Base-by-base conservation (phyloP, 1,140 invertebrate genomes). In the Drosophila ironensis region DNA sequence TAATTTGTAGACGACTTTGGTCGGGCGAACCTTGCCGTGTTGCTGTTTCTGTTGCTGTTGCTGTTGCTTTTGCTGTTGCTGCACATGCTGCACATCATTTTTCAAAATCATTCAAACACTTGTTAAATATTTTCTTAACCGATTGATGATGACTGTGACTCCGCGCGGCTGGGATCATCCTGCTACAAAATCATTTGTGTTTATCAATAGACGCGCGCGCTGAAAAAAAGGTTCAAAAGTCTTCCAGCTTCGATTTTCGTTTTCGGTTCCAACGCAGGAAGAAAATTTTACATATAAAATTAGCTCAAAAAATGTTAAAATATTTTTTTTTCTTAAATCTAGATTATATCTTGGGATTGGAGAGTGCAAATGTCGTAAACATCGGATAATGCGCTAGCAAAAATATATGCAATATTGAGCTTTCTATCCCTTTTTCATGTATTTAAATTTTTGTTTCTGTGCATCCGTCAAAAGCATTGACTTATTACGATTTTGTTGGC, bases 71-170 rank as follows among this genome's bases (percentile, higher is more conserved):
- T 54, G 44, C 38, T 69, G 48, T 51, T 67, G 54, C 44, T 72
- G 77, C 77, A 76, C 72, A 75, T 71, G 71, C 76, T 76, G 72
- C 78, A 80, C 81, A 86, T 86, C 81, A 86, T 86, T 86, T 86
- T 86, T 86, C 81, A 86, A 86, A 86, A 86, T 86, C 81, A 86
- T 86, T 86, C 81, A 86, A 87, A 86, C 81, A 86, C 81, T 86
- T 86, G 81, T 87, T 86, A 86, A 86, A 86, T 86, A 86, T 86
- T 86, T 86, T 86, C 81, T 87, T 86, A 86, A 81, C 81, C 81
- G 81, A 86, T 86, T 87, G 82, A 86, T 86, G 76, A 86, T 81
- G 75, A 84, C 86, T 86, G 74, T 84, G 80, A 70, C 73, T 84
- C 72, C 46, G 27, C 53, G 64, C 48, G 53, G 48, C 35, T 37